Percentiles rank a stretch among this genome's conserved stretches.
Conservation (phyloP, 2,113 vertebrate species). For the Charina bottae region DNA sequence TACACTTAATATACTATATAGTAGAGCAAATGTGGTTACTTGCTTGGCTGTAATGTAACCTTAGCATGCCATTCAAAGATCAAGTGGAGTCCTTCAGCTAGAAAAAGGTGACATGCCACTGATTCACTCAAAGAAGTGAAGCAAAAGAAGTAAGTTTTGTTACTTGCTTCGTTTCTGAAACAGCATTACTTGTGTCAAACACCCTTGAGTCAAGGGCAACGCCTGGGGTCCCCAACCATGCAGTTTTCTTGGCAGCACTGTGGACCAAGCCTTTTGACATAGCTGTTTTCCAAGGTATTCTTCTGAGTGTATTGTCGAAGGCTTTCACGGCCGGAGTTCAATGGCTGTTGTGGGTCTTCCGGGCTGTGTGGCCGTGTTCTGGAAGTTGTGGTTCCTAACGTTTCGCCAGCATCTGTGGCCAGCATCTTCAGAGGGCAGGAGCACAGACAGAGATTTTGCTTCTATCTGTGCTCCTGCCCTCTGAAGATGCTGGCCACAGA, state of each 20-base stretch:
- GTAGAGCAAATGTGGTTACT: not conserved
- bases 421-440: no score
- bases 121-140: not conserved
- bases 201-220: not conserved
- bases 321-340: no score
- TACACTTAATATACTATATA: not conserved
- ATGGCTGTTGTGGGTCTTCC: no score
- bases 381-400: no score
- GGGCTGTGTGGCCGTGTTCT: no score
- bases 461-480: no score
- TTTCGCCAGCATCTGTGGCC: no score
- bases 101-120: not conserved
- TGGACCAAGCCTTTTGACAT: not conserved
- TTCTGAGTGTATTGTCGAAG: no score
- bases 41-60: not conserved
- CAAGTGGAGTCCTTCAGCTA: not conserved
- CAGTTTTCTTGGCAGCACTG: not conserved
- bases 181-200: not conserved
- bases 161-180: fast-evolving
- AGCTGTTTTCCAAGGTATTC: not conserved
- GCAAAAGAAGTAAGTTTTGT: not conserved
- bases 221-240: not conserved
- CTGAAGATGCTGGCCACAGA: no score
- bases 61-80: not conserved
- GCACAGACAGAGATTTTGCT: no score